phyloP scores from a whole-genome alignment of 2,113 vertebrate species.

The Lycaon pictus region DNA sequence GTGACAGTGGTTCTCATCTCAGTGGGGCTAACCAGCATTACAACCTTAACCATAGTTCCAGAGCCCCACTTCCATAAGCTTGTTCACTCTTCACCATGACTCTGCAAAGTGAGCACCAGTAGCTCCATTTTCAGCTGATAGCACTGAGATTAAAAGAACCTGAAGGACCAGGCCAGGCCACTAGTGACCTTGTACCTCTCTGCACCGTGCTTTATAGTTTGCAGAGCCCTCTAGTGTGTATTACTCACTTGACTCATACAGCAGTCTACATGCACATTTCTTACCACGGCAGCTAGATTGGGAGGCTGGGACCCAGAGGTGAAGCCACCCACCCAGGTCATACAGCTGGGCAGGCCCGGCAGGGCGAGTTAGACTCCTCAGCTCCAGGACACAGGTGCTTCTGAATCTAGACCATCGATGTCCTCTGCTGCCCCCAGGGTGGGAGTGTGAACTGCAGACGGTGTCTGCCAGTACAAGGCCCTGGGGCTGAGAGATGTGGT shows the following conservation, averaged over 20 bases:
- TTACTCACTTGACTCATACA: neutral
- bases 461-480: neutral
- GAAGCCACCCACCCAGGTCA: neutral
- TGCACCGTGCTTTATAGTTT: neutral
- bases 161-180: neutral
- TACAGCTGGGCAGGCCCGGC: neutral
- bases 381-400: neutral
- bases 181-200: neutral
- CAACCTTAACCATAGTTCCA: neutral
- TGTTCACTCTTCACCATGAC: neutral
- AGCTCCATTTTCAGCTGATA: neutral
- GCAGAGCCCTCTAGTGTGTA: neutral
- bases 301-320: neutral
- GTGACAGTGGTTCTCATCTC: neutral
- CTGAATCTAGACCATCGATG: fast-evolving
- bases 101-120: neutral
- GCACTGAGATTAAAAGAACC: neutral
- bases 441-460: neutral
- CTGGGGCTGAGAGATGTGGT: fast-evolving
- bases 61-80: neutral
- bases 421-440: neutral
- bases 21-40: neutral
- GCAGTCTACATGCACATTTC: neutral
- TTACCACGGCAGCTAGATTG: neutral
- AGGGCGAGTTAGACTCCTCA: neutral